Evolutionary conservation across 1,140 invertebrate species (phyloP), one percentile per base, ranked within the genome.

Genomic region (Lutraria rhynchaena): DNA sequence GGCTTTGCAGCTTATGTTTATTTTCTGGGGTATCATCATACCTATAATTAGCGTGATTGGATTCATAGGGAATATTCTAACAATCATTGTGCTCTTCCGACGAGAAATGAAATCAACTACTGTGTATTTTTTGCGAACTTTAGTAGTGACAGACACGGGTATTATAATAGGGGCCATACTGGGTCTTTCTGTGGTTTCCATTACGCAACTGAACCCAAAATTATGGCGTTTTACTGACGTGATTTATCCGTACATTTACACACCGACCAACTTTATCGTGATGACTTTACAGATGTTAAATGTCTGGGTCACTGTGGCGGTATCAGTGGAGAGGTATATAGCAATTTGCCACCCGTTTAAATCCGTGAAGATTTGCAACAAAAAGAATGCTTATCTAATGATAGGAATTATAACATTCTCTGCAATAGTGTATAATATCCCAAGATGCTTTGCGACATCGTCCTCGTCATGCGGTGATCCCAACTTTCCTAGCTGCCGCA

Each of bases 131-230:
- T 83, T 92, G 29, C 77, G 90, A 37, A 89, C 86, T 7, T 82
- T 92, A 11, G 88, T 90, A 22, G 81, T 92, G 37, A 89, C 89
- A 0, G 90, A 91, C 74, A 88, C 87, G 0, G 86, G 87, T 33
- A 89, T 84, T 55, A 94, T 98, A 74, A 96, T 98, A 69, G 94
- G 97, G 65, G 96, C 96, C 24, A 96, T 96, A 46, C 46, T 85
- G 3, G 86, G 82, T 13, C 63, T 88, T 5, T 81, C 81, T 0
- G 81, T 84, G 11, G 85, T 83, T 49, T 78, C 83, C 24, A 76
- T 87, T 15, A 77, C 86, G 11, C 73, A 83, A 35, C 78, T 84
- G 17, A 76, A 86, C 57, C 95, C 96, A 5, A 95, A 98, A 41
- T 96, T 96, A 90, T 73, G 29, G 37, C 84, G 83, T 60, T 90